Percentiles rank a stretch among this genome's conserved stretches.
phyloP scores from a whole-genome alignment of 2,888 invertebrate genomes.

The Idaea dimidiata region DNA sequence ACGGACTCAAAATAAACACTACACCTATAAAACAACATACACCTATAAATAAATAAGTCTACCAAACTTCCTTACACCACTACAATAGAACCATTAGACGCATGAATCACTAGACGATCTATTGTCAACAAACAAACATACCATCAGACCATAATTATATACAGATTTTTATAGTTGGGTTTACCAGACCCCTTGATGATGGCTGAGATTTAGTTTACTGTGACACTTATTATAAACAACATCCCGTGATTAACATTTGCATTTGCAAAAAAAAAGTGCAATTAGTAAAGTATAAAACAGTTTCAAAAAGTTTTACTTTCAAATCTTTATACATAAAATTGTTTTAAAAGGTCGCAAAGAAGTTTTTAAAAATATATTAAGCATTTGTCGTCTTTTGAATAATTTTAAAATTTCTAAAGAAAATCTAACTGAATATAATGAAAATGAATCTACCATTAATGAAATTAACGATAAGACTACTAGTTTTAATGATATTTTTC shows the following conservation, averaged over 20 bases:
- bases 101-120: not conserved
- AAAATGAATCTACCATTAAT: slow-evolving; percentile 52
- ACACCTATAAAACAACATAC: not conserved
- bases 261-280: not conserved
- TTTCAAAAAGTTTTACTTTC: too few relatives aligned
- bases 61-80: not conserved
- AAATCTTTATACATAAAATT: not conserved
- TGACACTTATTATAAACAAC: not conserved
- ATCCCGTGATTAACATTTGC: not conserved
- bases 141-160: not conserved
- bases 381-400: not conserved
- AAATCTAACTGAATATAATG: not conserved
- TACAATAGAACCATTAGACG: not conserved
- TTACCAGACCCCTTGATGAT: not conserved
- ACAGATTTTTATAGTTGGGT: not conserved
- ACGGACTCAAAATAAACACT: not conserved
- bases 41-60: not conserved
- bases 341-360: not conserved
- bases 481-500: slow-evolving; percentile 57
- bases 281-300: not conserved
- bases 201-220: not conserved
- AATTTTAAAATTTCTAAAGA: not conserved
- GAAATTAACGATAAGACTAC: slow-evolving; percentile 51
- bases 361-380: not conserved
- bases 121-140: slow-evolving; percentile 1